phyloP scores from a whole-genome alignment of 2,113 vertebrate species.

The Labrus mixtus region DNA sequence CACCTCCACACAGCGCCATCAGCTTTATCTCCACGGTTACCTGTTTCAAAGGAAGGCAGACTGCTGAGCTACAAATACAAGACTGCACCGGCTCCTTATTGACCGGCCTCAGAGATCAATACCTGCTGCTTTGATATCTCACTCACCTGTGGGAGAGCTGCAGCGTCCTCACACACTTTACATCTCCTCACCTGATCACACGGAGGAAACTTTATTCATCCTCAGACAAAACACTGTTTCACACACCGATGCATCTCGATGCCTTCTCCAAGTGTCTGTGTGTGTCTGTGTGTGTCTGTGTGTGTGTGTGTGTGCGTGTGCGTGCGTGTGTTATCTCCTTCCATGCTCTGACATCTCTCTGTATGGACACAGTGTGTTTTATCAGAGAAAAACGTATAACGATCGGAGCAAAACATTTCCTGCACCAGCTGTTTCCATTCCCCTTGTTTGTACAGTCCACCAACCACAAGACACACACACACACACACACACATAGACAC shows the following conservation, averaged over 20 bases:
- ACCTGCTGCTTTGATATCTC: constrained; percentile 80
- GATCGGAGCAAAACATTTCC: constrained; percentile 25
- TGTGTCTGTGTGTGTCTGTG: constrained; percentile 17
- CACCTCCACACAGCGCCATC: constrained; percentile 31
- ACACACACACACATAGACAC: constrained; percentile 16
- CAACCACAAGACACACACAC: constrained; percentile 11
- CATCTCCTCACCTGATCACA: constrained; percentile 38
- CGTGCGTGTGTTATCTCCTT: constrained; percentile 46
- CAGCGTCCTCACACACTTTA: constrained; percentile 58
- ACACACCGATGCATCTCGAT: constrained; percentile 56
- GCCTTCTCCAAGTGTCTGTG: constrained; percentile 45
- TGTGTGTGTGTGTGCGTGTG: too few relatives aligned
- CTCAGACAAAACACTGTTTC: constrained; percentile 57
- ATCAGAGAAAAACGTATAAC: constrained; percentile 54
- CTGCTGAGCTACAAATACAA: constrained; percentile 76
- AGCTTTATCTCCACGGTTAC: constrained; percentile 48
- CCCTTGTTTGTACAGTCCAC: constrained; percentile 29
- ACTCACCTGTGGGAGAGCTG: constrained; percentile 59
- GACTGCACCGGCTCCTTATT: constrained; percentile 75
- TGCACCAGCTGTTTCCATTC: constrained; percentile 20
- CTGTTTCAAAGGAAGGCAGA: constrained; percentile 68
- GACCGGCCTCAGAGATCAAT: constrained; percentile 76
- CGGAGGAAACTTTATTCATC: constrained; percentile 53
- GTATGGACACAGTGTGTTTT: constrained; percentile 43
- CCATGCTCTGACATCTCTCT: constrained; percentile 58